Evolutionary conservation across 2,888 invertebrate species (phyloP).

Genomic region (Pterostichus madidus): DNA sequence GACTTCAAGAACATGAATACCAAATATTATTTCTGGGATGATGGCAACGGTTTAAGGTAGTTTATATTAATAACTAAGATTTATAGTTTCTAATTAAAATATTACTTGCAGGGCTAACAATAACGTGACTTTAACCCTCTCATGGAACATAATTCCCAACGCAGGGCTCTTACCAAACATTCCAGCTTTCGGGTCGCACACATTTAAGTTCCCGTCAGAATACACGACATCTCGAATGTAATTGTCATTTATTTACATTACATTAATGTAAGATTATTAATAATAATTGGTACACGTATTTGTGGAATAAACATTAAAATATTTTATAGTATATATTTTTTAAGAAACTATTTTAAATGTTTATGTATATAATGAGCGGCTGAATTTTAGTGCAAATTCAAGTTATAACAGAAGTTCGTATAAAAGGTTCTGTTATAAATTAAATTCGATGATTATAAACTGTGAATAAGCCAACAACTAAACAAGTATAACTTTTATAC

Average conservation of each 20-base stretch:
- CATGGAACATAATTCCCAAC: conserved; percentile 99
- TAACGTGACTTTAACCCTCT: conserved; percentile 96
- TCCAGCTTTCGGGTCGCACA: conserved; percentile 89
- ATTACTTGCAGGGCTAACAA: conserved; percentile 88
- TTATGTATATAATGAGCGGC: conserved; percentile 40
- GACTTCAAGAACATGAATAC: conserved; percentile 97
- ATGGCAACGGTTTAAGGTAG: conserved; percentile 97
- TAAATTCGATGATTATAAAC: conserved; percentile 18
- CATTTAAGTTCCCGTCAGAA: conserved; percentile 93
- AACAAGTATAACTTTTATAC: neutral
- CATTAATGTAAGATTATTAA: conserved; percentile 19
- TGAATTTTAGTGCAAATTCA: conserved; percentile 7
- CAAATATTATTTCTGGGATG: conserved; percentile 99
- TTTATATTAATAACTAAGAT: conserved; percentile 71
- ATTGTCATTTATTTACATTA: conserved; percentile 69
- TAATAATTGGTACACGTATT: conserved; percentile 36
- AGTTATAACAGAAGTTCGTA: neutral
- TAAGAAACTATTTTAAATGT: conserved; percentile 57
- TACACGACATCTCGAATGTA: conserved; percentile 86
- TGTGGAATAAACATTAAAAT: conserved; percentile 60
- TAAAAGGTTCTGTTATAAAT: neutral
- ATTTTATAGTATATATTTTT: conserved; percentile 54
- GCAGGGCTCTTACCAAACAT: conserved; percentile 96
- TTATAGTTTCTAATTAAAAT: conserved; percentile 19
- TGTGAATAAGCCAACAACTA: conserved; percentile 20